phyloP scores from a whole-genome alignment of 2,113 vertebrate species.

The Brachionichthys hirsutus region DNA sequence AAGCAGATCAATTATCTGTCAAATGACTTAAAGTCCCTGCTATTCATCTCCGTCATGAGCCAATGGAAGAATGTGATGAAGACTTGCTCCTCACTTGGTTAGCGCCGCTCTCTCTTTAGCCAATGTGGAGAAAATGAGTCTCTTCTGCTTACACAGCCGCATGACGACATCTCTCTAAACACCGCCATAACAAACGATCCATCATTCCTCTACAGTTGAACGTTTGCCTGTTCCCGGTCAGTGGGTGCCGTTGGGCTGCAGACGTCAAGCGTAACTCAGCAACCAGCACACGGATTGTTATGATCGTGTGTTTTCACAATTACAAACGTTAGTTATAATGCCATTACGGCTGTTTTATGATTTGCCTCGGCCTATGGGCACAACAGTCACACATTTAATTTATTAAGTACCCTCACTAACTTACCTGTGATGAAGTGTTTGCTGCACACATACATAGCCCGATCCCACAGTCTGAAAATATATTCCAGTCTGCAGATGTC shows the following conservation, averaged over 20 bases:
- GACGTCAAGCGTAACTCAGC: no score
- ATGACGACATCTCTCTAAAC: slow-evolving; percentile 46
- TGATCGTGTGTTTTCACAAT: not conserved
- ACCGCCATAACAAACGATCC: slow-evolving; percentile 40
- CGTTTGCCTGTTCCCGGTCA: not conserved
- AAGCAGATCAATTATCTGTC: slow-evolving; percentile 31
- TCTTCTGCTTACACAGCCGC: slow-evolving; percentile 43
- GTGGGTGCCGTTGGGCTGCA: slow-evolving; percentile 2
- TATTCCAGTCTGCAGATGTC: no score
- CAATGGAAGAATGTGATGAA: slow-evolving; percentile 38
- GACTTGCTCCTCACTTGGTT: slow-evolving; percentile 36
- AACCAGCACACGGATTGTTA: no score
- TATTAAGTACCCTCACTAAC: no score
- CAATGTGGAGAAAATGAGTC: slow-evolving; percentile 48
- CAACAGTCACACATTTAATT: no score
- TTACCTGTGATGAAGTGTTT: no score
- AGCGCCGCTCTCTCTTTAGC: slow-evolving; percentile 28
- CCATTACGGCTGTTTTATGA: no score
- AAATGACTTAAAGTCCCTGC: slow-evolving; percentile 1
- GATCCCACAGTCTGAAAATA: no score
- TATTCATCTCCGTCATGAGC: slow-evolving; percentile 5
- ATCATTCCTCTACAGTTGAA: slow-evolving; percentile 32
- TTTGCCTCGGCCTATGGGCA: no score
- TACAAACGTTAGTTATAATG: no score
- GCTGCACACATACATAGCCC: no score